Evolutionary conservation across 1,140 invertebrate genomes (phyloP), one percentile per base, ranked within the genome.

Genomic region (Pogonus chalceus): DNA sequence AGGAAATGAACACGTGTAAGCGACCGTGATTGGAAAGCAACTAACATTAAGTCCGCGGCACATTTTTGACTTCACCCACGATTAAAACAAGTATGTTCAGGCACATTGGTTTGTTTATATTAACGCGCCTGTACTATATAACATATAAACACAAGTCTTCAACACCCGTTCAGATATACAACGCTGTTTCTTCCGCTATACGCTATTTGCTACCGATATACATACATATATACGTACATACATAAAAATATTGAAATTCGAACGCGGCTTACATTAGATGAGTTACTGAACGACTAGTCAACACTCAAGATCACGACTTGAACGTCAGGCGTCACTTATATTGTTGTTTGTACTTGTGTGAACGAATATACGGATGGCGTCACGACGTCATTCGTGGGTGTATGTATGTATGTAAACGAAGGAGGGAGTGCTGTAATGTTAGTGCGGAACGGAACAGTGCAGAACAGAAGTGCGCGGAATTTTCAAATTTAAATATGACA

Each of bases 51-150:
- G 26, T 14, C 14, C 9, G 37, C 37, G 18, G 37, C 9, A 43
- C 37, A 12, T 43, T 43, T 43, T 18, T 43, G 37, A 31, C 9
- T 9, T 3, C 18, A 43, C 18, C 9, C 37, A 12, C 7, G 26
- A 7, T 31, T 4, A 4, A 14, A 31, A 7, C 26, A 18, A 12
- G 37, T 43, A 43, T 18, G 4, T 4, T 10, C 60, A 61, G 62
- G 60, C 62, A 65, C 65, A 3, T 43, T 7, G 18, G 61, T 64
- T 67, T 67, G 65, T 67, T 67, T 67, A 67, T 65, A 60, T 67
- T 67, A 67, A 55, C 58, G 62, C 61, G 59, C 63, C 59, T 65
- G 60, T 63, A 60, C 37, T 43, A 43, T 43, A 43, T 12, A 18
- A 18, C 37, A 4, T 10, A 4, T 43, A 43, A 10, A 43, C 7